Evolutionary conservation across 2,888 invertebrate species (phyloP), one percentile per base, ranked within the genome.

Genomic region (Gymnocheta viridis): DNA sequence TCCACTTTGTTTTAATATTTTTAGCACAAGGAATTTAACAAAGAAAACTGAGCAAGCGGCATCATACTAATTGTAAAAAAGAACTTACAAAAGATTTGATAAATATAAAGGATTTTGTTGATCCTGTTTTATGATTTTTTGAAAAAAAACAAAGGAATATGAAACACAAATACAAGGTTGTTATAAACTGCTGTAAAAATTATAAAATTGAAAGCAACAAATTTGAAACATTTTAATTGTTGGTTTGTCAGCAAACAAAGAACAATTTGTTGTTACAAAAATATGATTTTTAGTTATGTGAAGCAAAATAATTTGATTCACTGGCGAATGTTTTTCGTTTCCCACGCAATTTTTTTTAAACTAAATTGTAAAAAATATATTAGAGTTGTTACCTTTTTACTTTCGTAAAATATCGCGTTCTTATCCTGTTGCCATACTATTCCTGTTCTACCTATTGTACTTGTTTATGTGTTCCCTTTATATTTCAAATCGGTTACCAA

Each of bases 61-160:
- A 51, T 41, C 38, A 66, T 32, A 54, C 27, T 54, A 72, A 77
- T 76, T 77, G 66, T 49, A 72, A 47, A 70, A 51, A 47, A 17
- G 10, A 38, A 35, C 51, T 35, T 38, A 70, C 69, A 62, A 78
- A 78, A 62, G 76, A 76, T 82, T 82, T 77, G 70, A 51, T 62
- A 76, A 49, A 72, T 56, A 66, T 12, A 82, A 77, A 70, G 7
- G 51, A 66, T 70, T 44, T 72, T 73, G 66, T 66, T 32, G 17
- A 77, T 66, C 66, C 58, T 72, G 22, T 66, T 69, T 74, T 73
- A 51, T 62, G 24, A 47, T 47, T 35, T 72, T 51, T 19, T 5
- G 27, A 24, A 47, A 6, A 32, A 35, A 19, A 38, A 38, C 5
- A 51, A 19, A 51, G 7, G 27, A 29, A 41, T 38, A 35, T 27